Base-by-base conservation (phyloP, 2,888 invertebrate species). In the Pseudoips prasinana region DNA sequence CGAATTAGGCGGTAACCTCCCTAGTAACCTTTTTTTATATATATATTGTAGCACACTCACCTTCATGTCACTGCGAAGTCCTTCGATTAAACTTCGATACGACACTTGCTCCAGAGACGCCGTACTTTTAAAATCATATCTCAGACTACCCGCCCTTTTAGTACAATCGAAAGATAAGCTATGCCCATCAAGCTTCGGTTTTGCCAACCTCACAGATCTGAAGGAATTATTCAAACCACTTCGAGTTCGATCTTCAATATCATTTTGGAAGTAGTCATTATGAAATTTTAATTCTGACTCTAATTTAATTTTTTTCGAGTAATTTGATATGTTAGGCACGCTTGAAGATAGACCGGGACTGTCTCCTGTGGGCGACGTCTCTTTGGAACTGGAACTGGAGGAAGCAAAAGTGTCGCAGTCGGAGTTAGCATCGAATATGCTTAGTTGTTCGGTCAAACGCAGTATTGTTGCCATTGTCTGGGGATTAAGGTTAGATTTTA, bases 381-480 rank as follows among this genome's bases (percentile, higher is more conserved):
- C 84, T 28, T 81, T 78, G 1, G 82, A 80, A 90, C 93, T 62
- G 75, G 92, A 40, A 88, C 91, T 70, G 62, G 92, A 70, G 58
- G 91, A 43, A 85, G 93, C 63, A 90, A 92, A 18, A 89, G 94
- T 29, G 90, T 95, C 40, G 91, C 92, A 89, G 55, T 95, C 95
- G 0, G 94, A 94, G 36, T 92, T 94, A 46, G 93, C 66, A 49
- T 95, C 94, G 39, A 94, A 90, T 25, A 91, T 87, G 40, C 92
- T 92, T 8, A 95, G 74, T 63, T 95, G 95, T 60, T 95, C 94
- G 0, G 95, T 94, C 10, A 95, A 92, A 19, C 93, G 91, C 59
- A 93, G 92, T 72, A 95, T 93, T 0, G 94, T 94, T 0, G 94
- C 93, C 56, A 94, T 81, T 0, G 92, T 89, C 79, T 92, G 82